phyloP scores from a whole-genome alignment of 2,113 vertebrate genomes.

The Colius striatus region DNA sequence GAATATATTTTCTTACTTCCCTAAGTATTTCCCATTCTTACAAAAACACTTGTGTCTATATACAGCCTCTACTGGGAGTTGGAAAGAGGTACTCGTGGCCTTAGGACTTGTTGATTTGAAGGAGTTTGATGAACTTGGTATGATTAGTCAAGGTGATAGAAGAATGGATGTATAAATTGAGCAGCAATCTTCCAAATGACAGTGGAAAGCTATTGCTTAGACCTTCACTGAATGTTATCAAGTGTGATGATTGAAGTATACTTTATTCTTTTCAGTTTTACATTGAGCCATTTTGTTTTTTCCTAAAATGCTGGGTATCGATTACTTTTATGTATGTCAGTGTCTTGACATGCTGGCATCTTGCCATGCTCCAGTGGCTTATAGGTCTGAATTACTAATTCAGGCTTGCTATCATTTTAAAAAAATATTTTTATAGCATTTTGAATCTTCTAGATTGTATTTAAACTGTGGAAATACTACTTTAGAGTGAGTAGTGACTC shows the following conservation, averaged over 20 bases:
- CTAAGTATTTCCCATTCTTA: neutral
- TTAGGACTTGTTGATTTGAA: constrained; percentile 34
- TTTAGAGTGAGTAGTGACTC: neutral
- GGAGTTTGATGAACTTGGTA: neutral
- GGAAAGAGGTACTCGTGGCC: neutral
- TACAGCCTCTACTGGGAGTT: neutral
- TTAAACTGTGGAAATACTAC: neutral
- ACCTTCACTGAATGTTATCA: neutral
- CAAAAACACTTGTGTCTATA: neutral
- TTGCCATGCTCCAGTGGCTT: neutral
- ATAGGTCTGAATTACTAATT: neutral
- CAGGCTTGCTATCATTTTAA: neutral
- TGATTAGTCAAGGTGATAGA: neutral
- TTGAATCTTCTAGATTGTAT: neutral
- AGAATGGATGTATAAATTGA: constrained; percentile 6
- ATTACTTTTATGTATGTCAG: neutral
- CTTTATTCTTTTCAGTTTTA: neutral
- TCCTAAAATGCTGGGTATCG: neutral
- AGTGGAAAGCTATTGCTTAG: neutral
- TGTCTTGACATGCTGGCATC: neutral
- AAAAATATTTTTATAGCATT: neutral
- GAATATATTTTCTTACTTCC: neutral
- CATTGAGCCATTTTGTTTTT: neutral
- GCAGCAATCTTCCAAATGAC: neutral
- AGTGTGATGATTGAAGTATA: neutral